Evolutionary conservation across 2,888 invertebrate genomes (phyloP), one percentile per base, ranked within the genome.

Genomic region (Brachypalpus laphriformis): DNA sequence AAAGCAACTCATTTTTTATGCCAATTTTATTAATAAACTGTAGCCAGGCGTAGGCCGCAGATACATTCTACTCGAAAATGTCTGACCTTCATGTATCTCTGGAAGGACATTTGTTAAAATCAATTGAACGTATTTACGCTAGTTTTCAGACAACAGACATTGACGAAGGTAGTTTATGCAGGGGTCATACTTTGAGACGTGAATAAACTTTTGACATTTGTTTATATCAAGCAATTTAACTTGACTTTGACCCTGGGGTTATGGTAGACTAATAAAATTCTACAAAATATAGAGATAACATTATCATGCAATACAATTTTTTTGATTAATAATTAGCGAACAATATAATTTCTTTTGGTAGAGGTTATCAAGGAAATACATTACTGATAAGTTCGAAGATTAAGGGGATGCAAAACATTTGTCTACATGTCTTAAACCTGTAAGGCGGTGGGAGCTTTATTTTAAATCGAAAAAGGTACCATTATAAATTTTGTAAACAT

Each of bases 21-120:
- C 31, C 63, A 54, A 45, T 65, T 74, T 74, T 74, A 74, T 63
- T 63, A 74, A 74, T 74, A 74, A 74, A 74, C 45, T 63, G 7
- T 18, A 3, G 61, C 54, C 54, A 54, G 16, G 54, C 56, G 28
- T 31, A 31, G 56, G 56, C 22, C 5, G 49, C 37, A n/a, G 7
- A 59, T 34, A 47, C 28, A 31, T 20, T 74, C 14, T 31, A 65
- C 31, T 51, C 14, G 34, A 65, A 42, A n/a, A 45, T 45, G 16
- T 16, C 14, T 51, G 63, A 63, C 74, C 74, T 74, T 63, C 72
- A 63, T 54, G 4, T 63, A n/a, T 42, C 51, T 22, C 74, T 65
- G 74, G 74, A 74, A 74, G 54, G 74, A 34, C 56, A 74, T 40
- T 25, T 45, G 3, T 37, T 14, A 2, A 66, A 28, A 3, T 49